Percentiles rank a stretch among this genome's conserved stretches.
phyloP scores from a whole-genome alignment of 2,113 vertebrate species.

The Callithrix jacchus region DNA sequence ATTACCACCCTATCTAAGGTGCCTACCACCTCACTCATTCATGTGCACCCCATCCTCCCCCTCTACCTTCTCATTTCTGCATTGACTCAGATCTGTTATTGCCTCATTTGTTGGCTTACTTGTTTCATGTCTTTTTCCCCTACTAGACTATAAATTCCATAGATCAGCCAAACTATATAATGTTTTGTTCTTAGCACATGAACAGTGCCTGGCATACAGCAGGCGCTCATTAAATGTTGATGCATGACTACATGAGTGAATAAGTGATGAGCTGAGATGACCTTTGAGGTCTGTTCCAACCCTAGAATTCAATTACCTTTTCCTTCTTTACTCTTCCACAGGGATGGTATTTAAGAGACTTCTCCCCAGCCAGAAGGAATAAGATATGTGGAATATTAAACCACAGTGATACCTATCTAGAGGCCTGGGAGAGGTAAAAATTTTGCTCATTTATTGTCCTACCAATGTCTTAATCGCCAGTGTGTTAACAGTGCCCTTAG shows the following conservation, averaged over 20 bases:
- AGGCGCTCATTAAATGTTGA: not conserved
- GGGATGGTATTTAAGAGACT: not conserved
- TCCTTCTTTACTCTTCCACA: not conserved
- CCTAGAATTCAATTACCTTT: not conserved
- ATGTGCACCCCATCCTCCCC: no score
- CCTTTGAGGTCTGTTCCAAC: not conserved
- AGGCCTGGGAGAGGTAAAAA: not conserved
- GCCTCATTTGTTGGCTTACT: not conserved
- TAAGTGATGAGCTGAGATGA: not conserved
- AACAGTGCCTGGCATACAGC: not conserved
- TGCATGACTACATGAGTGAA: not conserved
- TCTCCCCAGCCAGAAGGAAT: not conserved
- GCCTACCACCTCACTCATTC: accelerated
- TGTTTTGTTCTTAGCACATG: not conserved
- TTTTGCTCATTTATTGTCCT: not conserved
- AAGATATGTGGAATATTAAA: not conserved
- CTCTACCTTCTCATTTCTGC: not conserved
- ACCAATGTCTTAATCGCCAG: not conserved
- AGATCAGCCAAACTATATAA: not conserved
- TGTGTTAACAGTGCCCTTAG: not conserved
- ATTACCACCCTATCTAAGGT: not conserved
- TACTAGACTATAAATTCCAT: not conserved
- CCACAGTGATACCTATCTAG: not conserved
- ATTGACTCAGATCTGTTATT: not conserved
- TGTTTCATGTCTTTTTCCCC: not conserved